A percentile compares a stretch with the other conserved stretches of the same genome.
phyloP scores from a whole-genome alignment of 2,888 invertebrate species.

The Calliopum simillimum region DNA sequence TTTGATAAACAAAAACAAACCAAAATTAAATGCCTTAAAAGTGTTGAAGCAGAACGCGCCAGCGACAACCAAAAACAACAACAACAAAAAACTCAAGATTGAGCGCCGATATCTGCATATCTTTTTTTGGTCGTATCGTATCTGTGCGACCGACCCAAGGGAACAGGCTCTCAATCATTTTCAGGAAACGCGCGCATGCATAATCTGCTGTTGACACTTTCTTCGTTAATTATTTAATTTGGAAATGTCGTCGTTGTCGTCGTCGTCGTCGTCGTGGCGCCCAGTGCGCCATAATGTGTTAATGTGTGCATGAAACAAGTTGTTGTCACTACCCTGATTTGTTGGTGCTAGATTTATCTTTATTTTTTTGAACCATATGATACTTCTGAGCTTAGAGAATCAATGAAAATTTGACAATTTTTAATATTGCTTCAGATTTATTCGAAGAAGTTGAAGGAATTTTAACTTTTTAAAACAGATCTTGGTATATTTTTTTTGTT shows the following conservation, averaged over 20 bases:
- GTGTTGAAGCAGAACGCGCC: slow-evolving; percentile 44
- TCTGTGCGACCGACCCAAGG: slow-evolving; percentile 13
- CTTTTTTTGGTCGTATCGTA: background rate
- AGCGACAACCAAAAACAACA: slow-evolving; percentile 19
- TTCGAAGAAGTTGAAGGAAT: too few relatives aligned
- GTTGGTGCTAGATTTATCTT: background rate
- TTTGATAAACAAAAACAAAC: background rate
- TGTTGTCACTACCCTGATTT: background rate
- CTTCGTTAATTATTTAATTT: slow-evolving; percentile 41
- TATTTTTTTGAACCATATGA: too few relatives aligned
- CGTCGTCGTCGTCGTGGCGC: slow-evolving; percentile 10
- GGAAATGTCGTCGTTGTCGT: background rate
- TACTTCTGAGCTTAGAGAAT: too few relatives aligned
- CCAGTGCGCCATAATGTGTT: slow-evolving; percentile 7
- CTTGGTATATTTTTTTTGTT: too few relatives aligned
- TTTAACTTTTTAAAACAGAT: too few relatives aligned
- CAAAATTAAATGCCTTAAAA: slow-evolving; percentile 39
- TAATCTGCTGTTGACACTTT: slow-evolving; percentile 42
- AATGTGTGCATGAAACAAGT: slow-evolving; percentile 26
- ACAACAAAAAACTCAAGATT: background rate
- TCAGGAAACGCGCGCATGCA: slow-evolving; percentile 36
- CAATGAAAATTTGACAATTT: too few relatives aligned
- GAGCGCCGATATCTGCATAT: background rate
- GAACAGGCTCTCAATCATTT: slow-evolving; percentile 43
- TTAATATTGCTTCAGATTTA: too few relatives aligned